Evolutionary conservation across 2,113 vertebrate genomes (phyloP).

Genomic region (Leucosticte australis): DNA sequence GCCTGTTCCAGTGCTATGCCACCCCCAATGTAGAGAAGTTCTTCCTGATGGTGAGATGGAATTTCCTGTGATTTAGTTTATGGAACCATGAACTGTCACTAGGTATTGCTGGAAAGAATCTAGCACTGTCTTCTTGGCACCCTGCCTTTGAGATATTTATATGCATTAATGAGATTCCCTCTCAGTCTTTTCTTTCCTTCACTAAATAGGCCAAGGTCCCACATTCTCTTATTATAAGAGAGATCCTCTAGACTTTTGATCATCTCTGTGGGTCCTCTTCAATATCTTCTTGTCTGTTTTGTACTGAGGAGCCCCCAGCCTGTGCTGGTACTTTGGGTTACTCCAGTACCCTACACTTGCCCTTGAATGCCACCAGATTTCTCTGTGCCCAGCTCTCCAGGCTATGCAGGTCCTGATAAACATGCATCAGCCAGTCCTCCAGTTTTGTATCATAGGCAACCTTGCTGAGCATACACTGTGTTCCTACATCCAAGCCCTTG

Average conservation of each 20-base stretch:
- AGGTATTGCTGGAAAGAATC: not conserved
- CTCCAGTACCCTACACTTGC: not conserved
- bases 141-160: not conserved
- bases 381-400: not conserved
- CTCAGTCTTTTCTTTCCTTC: not conserved
- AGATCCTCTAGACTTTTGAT: not conserved
- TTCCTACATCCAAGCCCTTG: not conserved
- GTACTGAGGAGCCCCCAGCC: not conserved
- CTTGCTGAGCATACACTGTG: not conserved
- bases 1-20: not conserved
- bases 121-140: not conserved
- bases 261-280: not conserved
- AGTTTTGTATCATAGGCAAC: not conserved
- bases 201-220: not conserved
- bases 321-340: not conserved
- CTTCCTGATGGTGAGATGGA: not conserved
- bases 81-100: not conserved
- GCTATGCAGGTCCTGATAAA: not conserved
- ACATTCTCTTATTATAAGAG: not conserved
- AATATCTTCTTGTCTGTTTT: not conserved
- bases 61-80: not conserved
- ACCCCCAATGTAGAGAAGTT: not conserved
- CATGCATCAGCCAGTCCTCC: accelerated
- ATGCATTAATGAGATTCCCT: not conserved
- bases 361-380: not conserved